phyloP scores from a whole-genome alignment of 2,888 invertebrate genomes.

The Melanophora roralis region DNA sequence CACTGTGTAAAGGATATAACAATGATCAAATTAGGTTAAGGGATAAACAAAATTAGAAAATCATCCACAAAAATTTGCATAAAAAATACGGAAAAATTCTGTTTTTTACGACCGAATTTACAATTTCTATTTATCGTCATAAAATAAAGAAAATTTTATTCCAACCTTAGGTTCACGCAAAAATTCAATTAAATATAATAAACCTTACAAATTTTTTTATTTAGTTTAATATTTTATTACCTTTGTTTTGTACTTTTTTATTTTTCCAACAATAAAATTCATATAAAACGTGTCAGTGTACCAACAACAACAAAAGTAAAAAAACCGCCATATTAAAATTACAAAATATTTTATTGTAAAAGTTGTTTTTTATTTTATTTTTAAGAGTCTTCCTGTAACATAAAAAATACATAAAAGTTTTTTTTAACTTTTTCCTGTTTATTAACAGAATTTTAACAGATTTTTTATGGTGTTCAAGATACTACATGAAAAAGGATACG shows the following conservation, averaged over 20 bases:
- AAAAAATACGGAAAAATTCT: too few species aligned
- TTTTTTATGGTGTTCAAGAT: too few species aligned
- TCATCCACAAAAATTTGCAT: too few species aligned
- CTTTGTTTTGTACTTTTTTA: neutral
- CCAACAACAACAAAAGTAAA: neutral
- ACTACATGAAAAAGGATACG: too few species aligned
- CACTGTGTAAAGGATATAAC: too few species aligned
- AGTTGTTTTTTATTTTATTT: neutral
- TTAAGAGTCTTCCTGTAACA: too few species aligned
- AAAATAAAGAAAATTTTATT: neutral
- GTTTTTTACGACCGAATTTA: too few species aligned
- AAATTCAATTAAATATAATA: neutral
- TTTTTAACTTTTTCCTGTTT: neutral
- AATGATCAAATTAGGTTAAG: too few species aligned
- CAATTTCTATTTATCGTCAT: too few species aligned
- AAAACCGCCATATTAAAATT: slow-evolving; percentile 1
- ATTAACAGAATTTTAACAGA: slow-evolving; percentile 6
- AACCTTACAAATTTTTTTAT: neutral
- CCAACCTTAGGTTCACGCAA: neutral
- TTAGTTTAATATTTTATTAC: neutral
- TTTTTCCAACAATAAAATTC: neutral
- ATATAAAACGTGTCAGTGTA: neutral
- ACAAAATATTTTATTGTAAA: neutral
- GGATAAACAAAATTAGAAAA: too few species aligned
- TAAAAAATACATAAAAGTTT: neutral